These are phyloP conservation scores for Andrena bucephala DNA, from an alignment of 2,888 invertebrate genomes.

Conservation along the genomic window DNA sequence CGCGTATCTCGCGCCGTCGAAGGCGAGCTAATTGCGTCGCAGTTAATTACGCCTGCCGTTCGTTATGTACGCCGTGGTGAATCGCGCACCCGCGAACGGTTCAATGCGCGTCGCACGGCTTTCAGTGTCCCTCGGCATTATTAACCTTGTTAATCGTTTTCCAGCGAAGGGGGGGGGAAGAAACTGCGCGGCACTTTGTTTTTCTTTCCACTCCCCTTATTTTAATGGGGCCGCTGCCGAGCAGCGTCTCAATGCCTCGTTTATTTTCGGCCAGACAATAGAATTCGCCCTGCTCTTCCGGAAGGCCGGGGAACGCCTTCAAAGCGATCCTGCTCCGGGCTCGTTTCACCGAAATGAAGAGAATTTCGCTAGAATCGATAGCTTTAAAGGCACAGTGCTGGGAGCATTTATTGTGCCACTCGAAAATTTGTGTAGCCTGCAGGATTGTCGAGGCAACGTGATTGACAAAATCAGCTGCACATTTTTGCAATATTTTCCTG, in stretches of 20 bases:
- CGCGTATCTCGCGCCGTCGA: slow-evolving; percentile 9
- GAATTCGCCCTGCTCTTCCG: neutral
- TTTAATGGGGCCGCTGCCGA: slow-evolving; percentile 7
- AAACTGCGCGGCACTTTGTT: slow-evolving; percentile 11
- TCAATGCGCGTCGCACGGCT: slow-evolving; percentile 36
- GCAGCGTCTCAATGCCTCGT: slow-evolving; percentile 11
- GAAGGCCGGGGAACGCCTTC: neutral
- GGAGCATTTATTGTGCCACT: too few species aligned
- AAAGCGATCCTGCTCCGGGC: neutral
- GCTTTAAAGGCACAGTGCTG: too few species aligned
- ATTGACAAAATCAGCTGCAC: too few species aligned
- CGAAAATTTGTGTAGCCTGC: too few species aligned
- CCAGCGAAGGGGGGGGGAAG: neutral
- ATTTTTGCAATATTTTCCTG: too few species aligned
- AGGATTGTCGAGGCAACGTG: too few species aligned
- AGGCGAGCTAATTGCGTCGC: slow-evolving; percentile 61
- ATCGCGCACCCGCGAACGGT: slow-evolving; percentile 46
- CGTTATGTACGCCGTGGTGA: slow-evolving; percentile 44
- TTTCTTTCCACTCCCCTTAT: neutral
- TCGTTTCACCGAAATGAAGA: neutral
- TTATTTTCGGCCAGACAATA: slow-evolving; percentile 18
- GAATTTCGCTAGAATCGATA: too few species aligned
- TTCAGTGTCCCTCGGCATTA: slow-evolving; percentile 52
- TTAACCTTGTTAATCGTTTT: slow-evolving; percentile 48
- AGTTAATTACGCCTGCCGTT: slow-evolving; percentile 62